Conservation (phyloP, 2,113 vertebrate species). For the Procavia capensis region DNA sequence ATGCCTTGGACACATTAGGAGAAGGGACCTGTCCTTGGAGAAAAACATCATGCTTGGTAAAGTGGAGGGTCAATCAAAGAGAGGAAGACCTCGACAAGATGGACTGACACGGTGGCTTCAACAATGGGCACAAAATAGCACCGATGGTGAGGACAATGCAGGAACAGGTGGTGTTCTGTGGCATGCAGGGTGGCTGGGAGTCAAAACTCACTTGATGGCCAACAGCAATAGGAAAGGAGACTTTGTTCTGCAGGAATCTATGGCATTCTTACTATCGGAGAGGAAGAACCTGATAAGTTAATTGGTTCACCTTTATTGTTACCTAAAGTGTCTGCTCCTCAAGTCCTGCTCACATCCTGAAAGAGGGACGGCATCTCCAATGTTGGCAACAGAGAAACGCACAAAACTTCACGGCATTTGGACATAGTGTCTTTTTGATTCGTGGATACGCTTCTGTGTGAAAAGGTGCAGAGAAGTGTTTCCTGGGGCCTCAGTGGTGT, state of each 20-base stretch:
- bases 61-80: too few species aligned
- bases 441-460: neutral
- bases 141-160: too few species aligned
- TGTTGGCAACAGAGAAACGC: neutral
- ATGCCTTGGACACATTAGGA: too few species aligned
- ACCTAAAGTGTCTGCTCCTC: neutral
- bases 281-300: neutral
- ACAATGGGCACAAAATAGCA: too few species aligned
- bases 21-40: too few species aligned
- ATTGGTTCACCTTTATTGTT: neutral
- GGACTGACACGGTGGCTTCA: too few species aligned
- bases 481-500: neutral
- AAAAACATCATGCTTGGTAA: too few species aligned
- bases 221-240: neutral
- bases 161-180: too few species aligned
- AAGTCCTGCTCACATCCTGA: neutral
- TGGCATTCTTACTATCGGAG: neutral
- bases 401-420: neutral
- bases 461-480: neutral
- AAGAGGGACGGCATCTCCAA: neutral
- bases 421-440: constrained; percentile 1
- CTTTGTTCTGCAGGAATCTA: neutral
- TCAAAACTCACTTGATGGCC: too few species aligned
- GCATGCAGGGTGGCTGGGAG: too few species aligned
- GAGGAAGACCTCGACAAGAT: too few species aligned